Evolutionary conservation across 2,797 vertebrate species (phyloP), one percentile per base, ranked within the genome.

Genomic region (Pagetopsis macropterus): DNA sequence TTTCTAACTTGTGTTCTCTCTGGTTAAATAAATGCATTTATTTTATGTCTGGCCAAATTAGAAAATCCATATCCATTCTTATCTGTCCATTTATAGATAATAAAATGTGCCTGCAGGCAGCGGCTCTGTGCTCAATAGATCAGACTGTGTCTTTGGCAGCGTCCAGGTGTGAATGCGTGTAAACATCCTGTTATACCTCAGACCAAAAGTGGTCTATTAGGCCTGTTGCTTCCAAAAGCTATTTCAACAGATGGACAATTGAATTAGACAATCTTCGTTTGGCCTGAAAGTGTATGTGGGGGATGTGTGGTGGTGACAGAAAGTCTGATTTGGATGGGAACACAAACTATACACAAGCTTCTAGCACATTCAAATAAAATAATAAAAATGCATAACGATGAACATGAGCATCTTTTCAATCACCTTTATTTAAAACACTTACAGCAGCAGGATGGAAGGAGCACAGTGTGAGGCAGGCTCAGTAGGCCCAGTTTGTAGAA

Each of bases 341-440:
- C 27, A 50, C 8, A 19, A 58, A 6, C 12, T 16, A 15, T 27
- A 68, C 43, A 44, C 12, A 57, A 37, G 13, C 31, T 8, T 13
- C 14, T 21, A 17, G n/a, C 33, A n/a, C 15, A 49, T 54, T n/a
- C 13, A 45, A 3, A 44, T 21, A 37, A 9, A 37, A 54, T 46
- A 62, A 23, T 8, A 51, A 21, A 31, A 49, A 27, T 41, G 12
- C n/a, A 48, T 4, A 14, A 73, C 2, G 17, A 10, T 56, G 5
- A 74, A 65, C 5, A 62, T 23, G 2, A 33, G 12, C 10, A 44
- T 43, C 5, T 50, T 78, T 83, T 63, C 6, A 56, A 72, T 75
- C 71, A 48, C 63, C 17, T 90, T 88, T 89, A 87, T 86, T 90
- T 84, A 70, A 72, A 86, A 66, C 19, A 78, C 48, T 45, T 49